Evolutionary conservation across 2,113 vertebrate genomes (phyloP).

Genomic region (Rousettus leschenaultii): DNA sequence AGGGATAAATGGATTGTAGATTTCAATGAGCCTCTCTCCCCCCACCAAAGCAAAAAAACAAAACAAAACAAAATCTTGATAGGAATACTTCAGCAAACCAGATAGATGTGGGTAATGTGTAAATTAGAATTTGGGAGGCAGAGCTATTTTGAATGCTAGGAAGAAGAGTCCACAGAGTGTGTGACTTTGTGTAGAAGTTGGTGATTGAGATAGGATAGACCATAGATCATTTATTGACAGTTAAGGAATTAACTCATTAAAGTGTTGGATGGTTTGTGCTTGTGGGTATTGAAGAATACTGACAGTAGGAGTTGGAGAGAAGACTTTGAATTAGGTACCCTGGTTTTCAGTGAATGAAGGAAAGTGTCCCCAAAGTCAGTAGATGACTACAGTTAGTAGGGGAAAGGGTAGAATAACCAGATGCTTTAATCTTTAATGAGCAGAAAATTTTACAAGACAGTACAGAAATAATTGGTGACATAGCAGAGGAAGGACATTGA

Average conservation of each 20-base stretch:
- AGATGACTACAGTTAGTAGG: neutral
- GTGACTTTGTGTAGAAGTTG: neutral
- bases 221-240: neutral
- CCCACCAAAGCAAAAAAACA: no score
- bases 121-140: constrained; percentile 2
- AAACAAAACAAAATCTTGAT: neutral
- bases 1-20: neutral
- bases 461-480: neutral
- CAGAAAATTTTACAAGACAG: neutral
- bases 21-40: neutral
- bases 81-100: neutral
- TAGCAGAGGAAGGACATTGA: neutral
- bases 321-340: neutral
- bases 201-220: neutral
- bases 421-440: neutral
- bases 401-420: neutral
- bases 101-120: neutral
- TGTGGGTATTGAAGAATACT: neutral
- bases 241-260: neutral
- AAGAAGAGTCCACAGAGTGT: neutral
- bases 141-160: neutral
- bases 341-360: neutral
- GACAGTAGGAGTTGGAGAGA: neutral
- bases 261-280: neutral
- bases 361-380: neutral